A percentile compares a stretch with the other conserved stretches of the same genome.
Conservation (phyloP, 2,888 invertebrate species). For the Cetonia aurata region DNA sequence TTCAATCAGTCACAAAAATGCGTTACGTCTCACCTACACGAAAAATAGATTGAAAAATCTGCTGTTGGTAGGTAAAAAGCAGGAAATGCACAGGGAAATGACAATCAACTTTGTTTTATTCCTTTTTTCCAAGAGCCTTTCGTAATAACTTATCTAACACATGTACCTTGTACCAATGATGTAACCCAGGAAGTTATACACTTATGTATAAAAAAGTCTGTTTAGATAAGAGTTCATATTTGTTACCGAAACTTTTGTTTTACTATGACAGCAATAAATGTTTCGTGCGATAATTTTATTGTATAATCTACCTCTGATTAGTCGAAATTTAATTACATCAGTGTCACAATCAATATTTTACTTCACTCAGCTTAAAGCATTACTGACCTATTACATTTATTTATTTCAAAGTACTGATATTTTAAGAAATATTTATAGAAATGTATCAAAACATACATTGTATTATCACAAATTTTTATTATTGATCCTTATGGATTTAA, state of each 20-base stretch:
- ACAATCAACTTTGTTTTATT: constrained; percentile 56
- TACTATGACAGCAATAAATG: no score
- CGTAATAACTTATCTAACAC: constrained; percentile 13
- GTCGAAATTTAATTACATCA: no score
- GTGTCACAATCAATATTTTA: no score
- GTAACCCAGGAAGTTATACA: background rate
- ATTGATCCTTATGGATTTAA: no score
- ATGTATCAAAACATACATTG: no score
- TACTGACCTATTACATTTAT: constrained; percentile 16
- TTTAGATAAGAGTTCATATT: no score
- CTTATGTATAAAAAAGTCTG: no score
- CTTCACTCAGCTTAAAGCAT: background rate
- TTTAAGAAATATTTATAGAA: no score
- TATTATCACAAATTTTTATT: no score
- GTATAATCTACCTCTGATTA: no score
- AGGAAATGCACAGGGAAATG: constrained; percentile 66
- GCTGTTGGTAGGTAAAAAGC: constrained; percentile 48
- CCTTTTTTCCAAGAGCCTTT: constrained; percentile 26
- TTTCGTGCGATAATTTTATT: no score
- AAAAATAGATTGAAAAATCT: constrained; percentile 62
- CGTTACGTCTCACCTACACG: constrained; percentile 60
- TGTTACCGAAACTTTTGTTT: no score
- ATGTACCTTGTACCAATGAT: background rate
- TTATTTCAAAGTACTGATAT: background rate
- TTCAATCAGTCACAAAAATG: constrained; percentile 63